These are phyloP conservation scores for Hydrozoanthus gracilis DNA, from an alignment of 92 coral and sea anemone species.

Conservation along the genomic window DNA sequence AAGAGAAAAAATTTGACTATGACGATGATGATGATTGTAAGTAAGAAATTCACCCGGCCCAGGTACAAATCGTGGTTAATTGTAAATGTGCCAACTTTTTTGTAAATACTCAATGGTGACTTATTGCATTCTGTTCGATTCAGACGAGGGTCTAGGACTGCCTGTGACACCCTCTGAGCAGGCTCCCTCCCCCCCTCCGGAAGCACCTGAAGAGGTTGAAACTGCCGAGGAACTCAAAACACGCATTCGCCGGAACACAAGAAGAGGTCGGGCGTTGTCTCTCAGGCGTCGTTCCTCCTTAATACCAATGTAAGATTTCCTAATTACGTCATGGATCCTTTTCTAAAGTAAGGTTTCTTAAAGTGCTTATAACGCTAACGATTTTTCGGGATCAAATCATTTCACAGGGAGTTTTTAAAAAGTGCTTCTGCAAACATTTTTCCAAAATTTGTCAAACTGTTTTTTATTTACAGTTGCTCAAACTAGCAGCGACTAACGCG, in stretches of 20 bases:
- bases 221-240: slow-evolving; percentile 38
- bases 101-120: background rate
- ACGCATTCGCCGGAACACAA: slow-evolving; percentile 36
- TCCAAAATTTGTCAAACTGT: no score
- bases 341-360: no score
- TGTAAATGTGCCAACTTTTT: background rate
- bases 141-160: slow-evolving; percentile 36
- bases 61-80: background rate
- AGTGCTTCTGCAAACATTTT: no score
- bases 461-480: no score
- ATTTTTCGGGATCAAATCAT: no score
- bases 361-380: no score
- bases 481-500: no score
- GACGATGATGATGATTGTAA: slow-evolving; percentile 37
- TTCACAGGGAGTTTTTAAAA: no score
- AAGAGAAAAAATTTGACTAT: background rate
- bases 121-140: background rate
- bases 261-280: background rate
- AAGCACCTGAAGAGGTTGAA: slow-evolving; percentile 22
- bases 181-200: background rate
- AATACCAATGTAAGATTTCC: slow-evolving; percentile 30
- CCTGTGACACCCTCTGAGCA: background rate
- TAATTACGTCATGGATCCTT: no score
- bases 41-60: background rate
- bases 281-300: slow-evolving; percentile 26